Evolutionary conservation across 2,113 vertebrate genomes (phyloP), one percentile per base, ranked within the genome.

Genomic region (Centropus bengalensis): DNA sequence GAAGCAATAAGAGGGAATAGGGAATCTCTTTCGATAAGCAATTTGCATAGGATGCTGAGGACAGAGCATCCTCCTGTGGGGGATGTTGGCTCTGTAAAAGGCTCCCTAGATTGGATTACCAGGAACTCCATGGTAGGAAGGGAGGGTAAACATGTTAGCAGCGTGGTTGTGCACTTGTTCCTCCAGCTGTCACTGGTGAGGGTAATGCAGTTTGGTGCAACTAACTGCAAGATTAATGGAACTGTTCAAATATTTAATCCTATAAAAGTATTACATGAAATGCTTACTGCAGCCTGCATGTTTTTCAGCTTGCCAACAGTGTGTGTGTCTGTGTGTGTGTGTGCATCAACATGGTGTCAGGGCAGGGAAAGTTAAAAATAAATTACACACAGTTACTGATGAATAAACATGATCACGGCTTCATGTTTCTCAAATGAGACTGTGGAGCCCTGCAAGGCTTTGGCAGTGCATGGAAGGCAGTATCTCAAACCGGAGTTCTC

Each of bases 151-250:
- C 5, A 17, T 1, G 4, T 55, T 40, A 45, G 21, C 59, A 63
- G 19, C 26, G 23, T 36, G 40, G 33, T 10, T 82, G 86, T 79
- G 58, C 44, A 16, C 22, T 76, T 69, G 20, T 59, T 94, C 60
- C 78, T 93, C 75, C 84, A 69, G 76, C 80, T 80, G 56, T 54
- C 23, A 14, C 70, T 66, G 60, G 59, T 56, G 55, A 30, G 8
- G 12, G 38, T 81, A 86, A 62, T 69, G 74, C 38, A 84, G 85
- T 85, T 95, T 14, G 1, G 74, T 77, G n/a, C 49, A 82, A n/a
- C 84, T 73, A 81, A 89, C 70, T 75, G 68, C 63, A 92, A 95
- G 81, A 97, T 93, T 92, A 94, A 96, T 88, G 82, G 55, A 92
- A 74, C 79, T 73, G 44, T 81, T 95, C 81, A 95, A 94, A 89